Evolutionary conservation across 2,888 invertebrate genomes (phyloP), one percentile per base, ranked within the genome.

Genomic region (Pemphredon lugubris): DNA sequence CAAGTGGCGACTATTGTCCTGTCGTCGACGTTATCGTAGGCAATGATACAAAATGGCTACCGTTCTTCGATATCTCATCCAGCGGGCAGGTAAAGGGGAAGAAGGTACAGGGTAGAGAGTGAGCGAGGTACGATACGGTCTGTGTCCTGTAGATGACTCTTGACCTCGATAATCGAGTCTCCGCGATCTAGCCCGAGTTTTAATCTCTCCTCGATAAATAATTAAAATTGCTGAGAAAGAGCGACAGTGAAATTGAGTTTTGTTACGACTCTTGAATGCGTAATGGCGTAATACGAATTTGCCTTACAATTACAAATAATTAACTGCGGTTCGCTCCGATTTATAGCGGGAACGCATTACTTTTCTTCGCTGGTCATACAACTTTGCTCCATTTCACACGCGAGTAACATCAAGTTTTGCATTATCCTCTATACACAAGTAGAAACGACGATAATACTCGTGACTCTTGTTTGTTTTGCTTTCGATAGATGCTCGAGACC

Each of bases 1-100:
- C 68, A 79, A 66, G 66, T 74, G 68, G 60, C 72, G 71, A 71
- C 74, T 77, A 72, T 80, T 77, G 73, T 78, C 61, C 67, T 68
- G 75, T 65, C 72, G 60, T 60, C 51, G 60, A 20, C 44, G 48
- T 53, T 73, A 64, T 66, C 59, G 42, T 55, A 39, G 64, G 45
- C 53, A 59, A 65, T 80, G 69, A 80, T 80, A 80, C 74, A 53
- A 72, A 72, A 65, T 74, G 71, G 70, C 77, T 77, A 69, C 67
- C 63, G 74, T 80, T 72, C 68, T 59, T 65, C 69, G 42, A 75
- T 77, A 80, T 79, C 69, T 79, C 69, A 74, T 70, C 44, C 44
- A 26, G 32, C 37, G 51, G 16, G 50, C 34, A 23, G n/a, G 45
- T 30, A 26, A 34, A 39, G 30, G 47, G 39, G 30, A 13, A n/a